These are phyloP conservation scores for Ommatoiulus sabulosus DNA, from an alignment of 2,888 invertebrate genomes.

Conservation along the genomic window DNA sequence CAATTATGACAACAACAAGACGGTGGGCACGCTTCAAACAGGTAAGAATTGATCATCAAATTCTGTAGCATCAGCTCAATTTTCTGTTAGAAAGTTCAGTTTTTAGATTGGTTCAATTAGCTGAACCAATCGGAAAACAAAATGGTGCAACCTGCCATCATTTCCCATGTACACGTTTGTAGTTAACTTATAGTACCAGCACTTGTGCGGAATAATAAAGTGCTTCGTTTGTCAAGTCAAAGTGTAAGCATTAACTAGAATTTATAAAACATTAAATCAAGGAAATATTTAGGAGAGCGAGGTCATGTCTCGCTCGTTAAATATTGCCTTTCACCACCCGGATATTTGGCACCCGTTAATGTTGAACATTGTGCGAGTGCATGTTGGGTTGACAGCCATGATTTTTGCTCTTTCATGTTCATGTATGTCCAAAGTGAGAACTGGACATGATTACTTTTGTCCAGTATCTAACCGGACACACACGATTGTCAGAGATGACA, in stretches of 20 bases:
- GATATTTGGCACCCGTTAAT: neutral
- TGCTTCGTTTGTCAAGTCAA: neutral
- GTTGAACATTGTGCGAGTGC: neutral
- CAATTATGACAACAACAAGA: conserved; percentile 25
- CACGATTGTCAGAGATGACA: neutral
- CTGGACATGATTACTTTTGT: neutral
- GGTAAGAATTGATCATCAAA: neutral
- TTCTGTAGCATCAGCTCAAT: neutral
- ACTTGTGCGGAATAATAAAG: conserved; percentile 1
- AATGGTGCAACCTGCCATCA: neutral
- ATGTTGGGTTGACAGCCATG: neutral
- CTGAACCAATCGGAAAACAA: neutral
- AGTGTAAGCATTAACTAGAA: neutral
- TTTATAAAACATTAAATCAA: conserved; percentile 32
- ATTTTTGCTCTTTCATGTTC: neutral
- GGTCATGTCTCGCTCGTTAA: neutral
- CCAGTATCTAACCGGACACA: neutral
- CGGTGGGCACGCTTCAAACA: conserved; percentile 9
- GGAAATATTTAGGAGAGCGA: conserved; percentile 23
- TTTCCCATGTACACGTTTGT: neutral
- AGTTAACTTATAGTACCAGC: neutral
- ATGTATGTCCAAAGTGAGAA: neutral
- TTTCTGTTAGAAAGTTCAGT: neutral
- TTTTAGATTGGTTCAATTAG: neutral
- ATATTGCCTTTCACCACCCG: conserved; percentile 38